phyloP scores from a whole-genome alignment of 2,113 vertebrate genomes.

The Chroicocephalus ridibundus region DNA sequence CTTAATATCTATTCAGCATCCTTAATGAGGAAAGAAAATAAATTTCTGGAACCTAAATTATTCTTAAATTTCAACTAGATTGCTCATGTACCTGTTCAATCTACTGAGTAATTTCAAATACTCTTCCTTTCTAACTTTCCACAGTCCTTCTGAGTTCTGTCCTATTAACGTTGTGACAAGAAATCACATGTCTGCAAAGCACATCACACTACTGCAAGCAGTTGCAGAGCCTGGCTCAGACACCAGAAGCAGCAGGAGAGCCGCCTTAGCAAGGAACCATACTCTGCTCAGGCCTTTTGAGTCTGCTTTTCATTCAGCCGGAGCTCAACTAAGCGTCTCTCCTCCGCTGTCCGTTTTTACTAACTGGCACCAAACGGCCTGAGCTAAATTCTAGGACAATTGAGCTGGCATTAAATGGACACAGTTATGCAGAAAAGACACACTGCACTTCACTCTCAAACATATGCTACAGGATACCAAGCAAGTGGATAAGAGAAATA shows the following conservation, averaged over 20 bases:
- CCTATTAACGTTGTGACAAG: rapidly evolving
- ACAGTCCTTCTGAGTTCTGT: neutral
- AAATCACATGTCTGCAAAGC: neutral
- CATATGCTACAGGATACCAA: neutral
- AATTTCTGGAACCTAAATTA: neutral
- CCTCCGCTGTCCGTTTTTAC: neutral
- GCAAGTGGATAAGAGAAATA: neutral
- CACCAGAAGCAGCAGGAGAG: neutral
- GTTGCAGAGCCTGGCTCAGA: neutral
- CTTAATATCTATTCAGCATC: neutral
- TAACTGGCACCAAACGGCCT: neutral
- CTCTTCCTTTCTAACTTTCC: neutral
- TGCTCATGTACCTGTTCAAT: neutral
- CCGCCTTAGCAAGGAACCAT: neutral
- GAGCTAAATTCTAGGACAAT: neutral
- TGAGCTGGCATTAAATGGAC: neutral
- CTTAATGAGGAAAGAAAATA: neutral
- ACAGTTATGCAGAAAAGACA: neutral
- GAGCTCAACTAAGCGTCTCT: neutral
- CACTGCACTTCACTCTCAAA: neutral
- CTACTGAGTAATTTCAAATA: neutral
- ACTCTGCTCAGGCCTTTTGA: neutral
- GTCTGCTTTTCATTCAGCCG: neutral
- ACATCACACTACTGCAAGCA: rapidly evolving
- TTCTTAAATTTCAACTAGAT: neutral